Base-by-base conservation (phyloP, 2,113 vertebrate species). In the Albula goreensis region DNA sequence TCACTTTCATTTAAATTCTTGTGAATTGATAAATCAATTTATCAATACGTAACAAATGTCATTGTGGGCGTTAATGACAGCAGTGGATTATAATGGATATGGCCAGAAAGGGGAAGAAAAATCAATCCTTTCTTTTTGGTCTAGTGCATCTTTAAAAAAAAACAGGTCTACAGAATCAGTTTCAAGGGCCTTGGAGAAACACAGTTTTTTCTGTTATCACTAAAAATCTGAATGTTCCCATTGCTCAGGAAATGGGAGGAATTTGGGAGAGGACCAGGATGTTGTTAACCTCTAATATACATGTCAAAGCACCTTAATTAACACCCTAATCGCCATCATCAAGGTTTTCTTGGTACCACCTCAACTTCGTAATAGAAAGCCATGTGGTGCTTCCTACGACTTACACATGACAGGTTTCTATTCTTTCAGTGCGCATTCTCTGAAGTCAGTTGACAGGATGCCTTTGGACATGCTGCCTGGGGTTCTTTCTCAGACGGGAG, bases 221-320 rank as follows among this genome's bases (percentile, higher is more conserved):
- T 19, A 9, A 31, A 5, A 79, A 13, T 66, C 52, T 9, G 80
- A 5, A 8, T 52, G 85, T 82, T 80, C 50, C 31, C 84, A 31
- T 86, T 89, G 90, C 89, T 91, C 87, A 66, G 86, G 87, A 91
- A 88, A 85, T 70, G 31, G 66, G 80, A 19, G 70, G 66, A 83
- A 82, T 92, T 41, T 86, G 86, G 93, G 91, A 56, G 81, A 87
- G 88, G 90, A 90, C 90, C 89, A 90, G 86, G 89, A 92, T 90
- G 92, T 92, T 90, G 90, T 89, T 81, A 66, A 87, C 90, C 88
- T 88, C 90, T 90, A 91, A 93, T 90, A 91, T 89, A 92, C 93
- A 94, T 93, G 91, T 94, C 91, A 92, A 89, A 92, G 90, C 90
- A 90, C 91, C 91, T 93, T 95, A 94, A 96, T 95, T 94, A 95